Conservation (phyloP, 2,113 vertebrate species). For the Falcunculus frontatus region DNA sequence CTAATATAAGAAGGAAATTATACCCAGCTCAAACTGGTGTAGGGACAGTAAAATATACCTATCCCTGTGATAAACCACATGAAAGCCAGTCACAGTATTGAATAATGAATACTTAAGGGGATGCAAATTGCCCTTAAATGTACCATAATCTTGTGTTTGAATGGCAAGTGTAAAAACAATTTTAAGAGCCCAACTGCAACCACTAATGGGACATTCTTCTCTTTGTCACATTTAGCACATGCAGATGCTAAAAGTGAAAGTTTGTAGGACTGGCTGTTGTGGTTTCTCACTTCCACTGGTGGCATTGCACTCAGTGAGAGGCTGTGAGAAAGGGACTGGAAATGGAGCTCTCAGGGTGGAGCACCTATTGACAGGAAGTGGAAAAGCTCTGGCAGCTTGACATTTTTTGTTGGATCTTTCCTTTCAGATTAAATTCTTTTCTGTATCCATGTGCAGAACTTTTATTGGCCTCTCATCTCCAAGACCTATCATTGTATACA, state of each 20-base stretch:
- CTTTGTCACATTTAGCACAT: neutral
- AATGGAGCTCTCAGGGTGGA: neutral
- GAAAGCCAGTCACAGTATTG: neutral
- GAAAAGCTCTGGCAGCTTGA: neutral
- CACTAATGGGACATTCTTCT: neutral
- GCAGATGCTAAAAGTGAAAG: neutral
- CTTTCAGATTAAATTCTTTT: neutral
- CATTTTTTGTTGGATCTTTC: neutral
- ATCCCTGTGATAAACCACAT: neutral
- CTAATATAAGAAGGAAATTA: neutral
- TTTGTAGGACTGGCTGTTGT: neutral
- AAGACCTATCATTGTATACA: neutral
- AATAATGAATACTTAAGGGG: neutral
- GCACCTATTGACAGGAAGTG: neutral
- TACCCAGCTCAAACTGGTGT: neutral
- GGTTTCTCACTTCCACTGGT: neutral
- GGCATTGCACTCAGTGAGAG: accelerated
- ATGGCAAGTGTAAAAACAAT: neutral
- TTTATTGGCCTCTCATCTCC: neutral
- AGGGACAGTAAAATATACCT: neutral
- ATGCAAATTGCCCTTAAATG: neutral
- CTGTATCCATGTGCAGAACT: neutral
- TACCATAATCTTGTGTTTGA: neutral
- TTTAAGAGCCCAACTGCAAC: neutral
- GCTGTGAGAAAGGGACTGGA: neutral